These are phyloP conservation scores for Trematomus loennbergii DNA, from an alignment of 2,113 vertebrate genomes.

Conservation along the genomic window DNA sequence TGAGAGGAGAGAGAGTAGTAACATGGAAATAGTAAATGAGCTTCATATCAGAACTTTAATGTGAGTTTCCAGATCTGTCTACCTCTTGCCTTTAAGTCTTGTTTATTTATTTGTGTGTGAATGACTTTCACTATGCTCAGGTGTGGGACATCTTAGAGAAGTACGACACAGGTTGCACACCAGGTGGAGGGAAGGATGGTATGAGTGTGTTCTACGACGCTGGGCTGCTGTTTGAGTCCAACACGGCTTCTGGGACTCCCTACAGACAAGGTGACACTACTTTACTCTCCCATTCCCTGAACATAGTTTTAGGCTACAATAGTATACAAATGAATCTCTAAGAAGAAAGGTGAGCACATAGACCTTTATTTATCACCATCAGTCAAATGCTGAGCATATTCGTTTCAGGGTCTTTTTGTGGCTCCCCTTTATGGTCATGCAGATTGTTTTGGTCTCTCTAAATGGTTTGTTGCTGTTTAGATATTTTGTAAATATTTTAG, in stretches of 20 bases:
- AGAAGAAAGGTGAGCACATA: not conserved
- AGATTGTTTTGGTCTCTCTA: not conserved
- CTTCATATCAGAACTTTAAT: too few species aligned
- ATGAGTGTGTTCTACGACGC: conserved; percentile 84
- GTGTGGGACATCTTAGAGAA: conserved; percentile 85
- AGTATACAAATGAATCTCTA: not conserved
- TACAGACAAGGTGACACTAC: conserved; percentile 76
- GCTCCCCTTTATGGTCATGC: not conserved
- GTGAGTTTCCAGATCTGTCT: too few species aligned
- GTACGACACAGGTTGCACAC: conserved; percentile 84
- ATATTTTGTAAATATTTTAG: not conserved
- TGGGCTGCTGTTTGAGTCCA: conserved; percentile 80
- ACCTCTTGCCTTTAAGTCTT: too few species aligned
- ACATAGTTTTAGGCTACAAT: not conserved
- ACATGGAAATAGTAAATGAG: too few species aligned
- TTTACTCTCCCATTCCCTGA: not conserved
- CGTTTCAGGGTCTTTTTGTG: not conserved
- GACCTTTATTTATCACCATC: not conserved
- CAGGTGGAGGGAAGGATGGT: conserved; percentile 82
- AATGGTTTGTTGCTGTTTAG: not conserved
- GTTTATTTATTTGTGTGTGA: too few species aligned
- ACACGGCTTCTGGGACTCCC: conserved; percentile 54
- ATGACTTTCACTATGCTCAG: conserved; percentile 53
- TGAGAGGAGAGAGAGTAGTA: too few species aligned
- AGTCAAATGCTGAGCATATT: not conserved